Evolutionary conservation across 2,797 vertebrate genomes (phyloP).

Genomic region (Bradypus variegatus): DNA sequence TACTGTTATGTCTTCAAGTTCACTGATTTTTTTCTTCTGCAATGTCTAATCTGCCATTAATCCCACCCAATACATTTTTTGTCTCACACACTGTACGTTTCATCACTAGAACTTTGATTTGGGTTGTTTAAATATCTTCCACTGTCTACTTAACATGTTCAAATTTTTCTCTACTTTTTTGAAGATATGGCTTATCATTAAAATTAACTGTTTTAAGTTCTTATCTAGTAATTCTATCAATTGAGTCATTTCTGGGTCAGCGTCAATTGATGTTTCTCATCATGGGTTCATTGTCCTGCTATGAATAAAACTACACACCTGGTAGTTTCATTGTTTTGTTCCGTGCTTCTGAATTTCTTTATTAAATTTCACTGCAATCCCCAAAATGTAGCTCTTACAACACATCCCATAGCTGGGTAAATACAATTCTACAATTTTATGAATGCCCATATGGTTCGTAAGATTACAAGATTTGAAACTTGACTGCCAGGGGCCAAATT

Average conservation of each 20-base stretch:
- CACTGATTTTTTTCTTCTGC: background rate
- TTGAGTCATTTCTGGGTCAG: background rate
- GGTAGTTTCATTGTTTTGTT: background rate
- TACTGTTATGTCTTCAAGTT: background rate
- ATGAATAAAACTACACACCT: background rate
- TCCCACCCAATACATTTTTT: background rate
- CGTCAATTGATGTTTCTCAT: background rate
- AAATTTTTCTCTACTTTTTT: background rate
- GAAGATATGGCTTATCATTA: background rate
- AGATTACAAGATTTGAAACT: constrained; percentile 10
- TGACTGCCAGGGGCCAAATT: background rate
- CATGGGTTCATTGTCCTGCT: background rate
- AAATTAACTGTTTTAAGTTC: background rate
- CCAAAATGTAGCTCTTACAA: background rate
- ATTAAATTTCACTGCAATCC: background rate
- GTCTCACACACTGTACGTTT: background rate
- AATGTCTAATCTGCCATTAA: background rate
- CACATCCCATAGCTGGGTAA: background rate
- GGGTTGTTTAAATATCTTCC: background rate
- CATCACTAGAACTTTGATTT: background rate
- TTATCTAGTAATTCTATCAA: background rate
- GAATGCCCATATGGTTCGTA: background rate
- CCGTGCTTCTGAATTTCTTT: background rate
- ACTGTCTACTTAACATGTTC: background rate
- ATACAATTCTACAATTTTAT: background rate